Evolutionary conservation across 1,140 invertebrate genomes (phyloP), one percentile per base, ranked within the genome.

Genomic region (Ips nitidus): DNA sequence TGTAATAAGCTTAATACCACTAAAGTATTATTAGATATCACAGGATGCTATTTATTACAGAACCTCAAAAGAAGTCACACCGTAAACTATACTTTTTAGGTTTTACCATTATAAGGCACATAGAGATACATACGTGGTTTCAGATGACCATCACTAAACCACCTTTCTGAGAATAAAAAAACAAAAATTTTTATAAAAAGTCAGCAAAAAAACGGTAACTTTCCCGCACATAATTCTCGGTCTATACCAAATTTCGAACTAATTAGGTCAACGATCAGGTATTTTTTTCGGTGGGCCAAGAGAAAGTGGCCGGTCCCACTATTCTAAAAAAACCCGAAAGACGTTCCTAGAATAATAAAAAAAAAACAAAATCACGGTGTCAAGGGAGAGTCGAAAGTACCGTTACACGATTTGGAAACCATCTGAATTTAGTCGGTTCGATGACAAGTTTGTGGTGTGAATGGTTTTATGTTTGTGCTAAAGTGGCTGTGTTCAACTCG

Each of bases 241-340:
- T 22, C 22, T 22, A 22, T 22, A 22, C 22, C 22, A 22, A 22
- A 22, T 22, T 22, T 22, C 0, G 22, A 22, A 22, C 22, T 22
- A 55, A 55, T 55, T 55, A 38, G 52, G 6, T 37, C 8, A 55
- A 55, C 52, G 37, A 37, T 8, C 37, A 37, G 37, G 37, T 36
- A 37, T 6, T 50, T 50, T 50, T 50, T 50, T 50, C 22, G 2
- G 1, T 2, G 52, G 52, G 52, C 6, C 1, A 58, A 40, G 56
- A 58, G 56, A 58, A 58, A 58, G 56, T 58, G 6, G 6, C n/a
- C n/a, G 45, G 45, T 47, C n/a, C 4, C n/a, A n/a, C n/a, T n/a
- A n/a, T 22, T 47, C 45, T n/a, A 47, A n/a, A 47, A 5, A 5
- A 47, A 47, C 45, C 6, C 52, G 36, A 8, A 53, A 53, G 36